Percentiles rank a stretch among this genome's conserved stretches.
phyloP scores from a whole-genome alignment of 2,797 vertebrate genomes.

The Sebastes umbrosus region DNA sequence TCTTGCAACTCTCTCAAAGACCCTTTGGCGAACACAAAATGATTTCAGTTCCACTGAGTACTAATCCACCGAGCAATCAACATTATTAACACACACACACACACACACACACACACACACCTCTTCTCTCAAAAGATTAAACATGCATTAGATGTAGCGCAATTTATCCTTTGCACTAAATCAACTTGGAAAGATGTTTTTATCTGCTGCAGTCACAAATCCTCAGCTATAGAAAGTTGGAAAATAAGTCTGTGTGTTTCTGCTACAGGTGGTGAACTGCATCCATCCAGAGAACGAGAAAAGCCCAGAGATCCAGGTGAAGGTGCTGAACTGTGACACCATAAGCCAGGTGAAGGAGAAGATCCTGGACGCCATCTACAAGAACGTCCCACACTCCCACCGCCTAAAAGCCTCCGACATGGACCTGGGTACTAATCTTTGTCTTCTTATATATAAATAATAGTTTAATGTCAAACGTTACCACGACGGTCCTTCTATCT shows the following conservation, averaged over 20 bases:
- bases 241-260: neutral
- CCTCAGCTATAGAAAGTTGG: neutral
- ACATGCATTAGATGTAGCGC: neutral
- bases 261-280: slow-evolving; percentile 91
- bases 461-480: neutral
- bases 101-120: neutral
- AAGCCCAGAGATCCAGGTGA: slow-evolving; percentile 94
- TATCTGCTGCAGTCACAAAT: neutral
- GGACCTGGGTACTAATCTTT: slow-evolving; percentile 89
- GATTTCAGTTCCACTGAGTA: slow-evolving; percentile 18
- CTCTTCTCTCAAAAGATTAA: neutral
- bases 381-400: slow-evolving; percentile 96
- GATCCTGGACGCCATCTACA: slow-evolving; percentile 97
- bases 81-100: slow-evolving; percentile 8
- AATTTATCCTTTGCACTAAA: neutral
- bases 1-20: neutral
- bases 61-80: slow-evolving; percentile 25
- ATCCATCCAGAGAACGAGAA: slow-evolving; percentile 96
- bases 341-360: slow-evolving; percentile 98
- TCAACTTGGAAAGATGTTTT: neutral
- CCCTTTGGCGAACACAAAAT: slow-evolving; percentile 33
- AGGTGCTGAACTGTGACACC: slow-evolving; percentile 96
- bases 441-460: neutral
- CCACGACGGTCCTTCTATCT: neutral
- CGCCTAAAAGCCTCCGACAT: slow-evolving; percentile 95